phyloP scores from a whole-genome alignment of 2,797 vertebrate genomes.

The Gymnothorax javanicus region DNA sequence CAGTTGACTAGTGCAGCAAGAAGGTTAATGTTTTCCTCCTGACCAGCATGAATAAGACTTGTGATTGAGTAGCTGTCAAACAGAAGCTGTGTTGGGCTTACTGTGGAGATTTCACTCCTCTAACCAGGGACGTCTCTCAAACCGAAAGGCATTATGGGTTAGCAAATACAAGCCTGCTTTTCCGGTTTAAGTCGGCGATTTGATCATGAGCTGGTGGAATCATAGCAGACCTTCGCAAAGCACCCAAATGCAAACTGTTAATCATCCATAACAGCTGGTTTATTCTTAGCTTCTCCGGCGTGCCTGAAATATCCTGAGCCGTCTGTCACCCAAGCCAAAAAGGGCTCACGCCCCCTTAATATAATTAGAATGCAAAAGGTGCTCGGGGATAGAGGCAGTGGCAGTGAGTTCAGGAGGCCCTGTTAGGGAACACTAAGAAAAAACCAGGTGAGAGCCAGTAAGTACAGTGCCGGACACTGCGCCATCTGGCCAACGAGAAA shows the following conservation, averaged over 20 bases:
- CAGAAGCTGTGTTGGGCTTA: not conserved
- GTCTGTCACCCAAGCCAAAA: conserved; percentile 55
- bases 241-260: conserved; percentile 57
- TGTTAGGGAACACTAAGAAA: not conserved
- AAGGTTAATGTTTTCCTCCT: conserved; percentile 54
- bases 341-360: conserved; percentile 8
- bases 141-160: not conserved
- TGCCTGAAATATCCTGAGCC: conserved; percentile 58
- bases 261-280: conserved; percentile 58
- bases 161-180: too few species aligned
- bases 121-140: not conserved
- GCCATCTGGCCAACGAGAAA: conserved; percentile 51
- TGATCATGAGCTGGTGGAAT: conserved; percentile 38
- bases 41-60: conserved; percentile 32
- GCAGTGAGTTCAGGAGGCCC: not conserved
- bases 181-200: not conserved
- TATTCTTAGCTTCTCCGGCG: conserved; percentile 61
- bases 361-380: conserved; percentile 8
- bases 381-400: not conserved
- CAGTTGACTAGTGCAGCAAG: conserved; percentile 31
- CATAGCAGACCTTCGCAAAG: conserved; percentile 45
- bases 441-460: not conserved
- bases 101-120: not conserved
- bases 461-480: conserved; percentile 8
- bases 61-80: conserved; percentile 40